Base-by-base conservation (phyloP, 2,797 vertebrate genomes). In the Nyctibius grandis region DNA sequence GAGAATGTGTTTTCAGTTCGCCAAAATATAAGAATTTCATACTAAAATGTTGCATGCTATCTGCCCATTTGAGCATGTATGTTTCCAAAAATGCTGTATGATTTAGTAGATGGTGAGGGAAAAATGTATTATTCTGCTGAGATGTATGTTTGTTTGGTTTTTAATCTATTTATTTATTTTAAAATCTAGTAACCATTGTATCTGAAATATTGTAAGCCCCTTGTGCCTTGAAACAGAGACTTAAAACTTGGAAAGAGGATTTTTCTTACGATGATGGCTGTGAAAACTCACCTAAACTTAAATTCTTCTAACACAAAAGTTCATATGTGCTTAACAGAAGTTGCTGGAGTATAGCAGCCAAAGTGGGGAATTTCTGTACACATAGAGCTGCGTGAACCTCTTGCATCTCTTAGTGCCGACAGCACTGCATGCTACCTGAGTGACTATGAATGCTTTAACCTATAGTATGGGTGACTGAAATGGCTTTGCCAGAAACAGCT, bases 341-440 rank as follows among this genome's bases (percentile, higher is more conserved):
- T 59, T 40, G 18, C 48, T 75, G 45, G 67, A 72, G 63, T 51
- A 12, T 12, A 56, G 33, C 44, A 59, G 31, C 28, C 22, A 1
- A n/a, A 69, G 64, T 12, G 19, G 40, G 59, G 51, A 23, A 17
- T n/a, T 85, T n/a, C 53, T 48, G 3, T 53, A 4, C 1, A 0
- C 4, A 29, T 19, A 21, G 76, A 75, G 53, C 48, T 75, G 18
- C 2, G 5, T 45, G 29, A 61, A 20, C 21, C 12, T 53, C 57
- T 67, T 40, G 47, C 1, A 11, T 83, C 13, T 64, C 50, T 45
- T 1, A 4, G 28, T 60, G 68, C 68, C 1, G 11, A 29, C 51
- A 77, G 29, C 15, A 5, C 9, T 59, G 44, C 2, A 0, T 50
- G 7, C 0, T 7, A 45, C 21, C 64, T 18, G 21, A 42, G 73